Base-by-base conservation (phyloP, 1,140 invertebrate genomes). In the Pseudachorutes palmiensis region DNA sequence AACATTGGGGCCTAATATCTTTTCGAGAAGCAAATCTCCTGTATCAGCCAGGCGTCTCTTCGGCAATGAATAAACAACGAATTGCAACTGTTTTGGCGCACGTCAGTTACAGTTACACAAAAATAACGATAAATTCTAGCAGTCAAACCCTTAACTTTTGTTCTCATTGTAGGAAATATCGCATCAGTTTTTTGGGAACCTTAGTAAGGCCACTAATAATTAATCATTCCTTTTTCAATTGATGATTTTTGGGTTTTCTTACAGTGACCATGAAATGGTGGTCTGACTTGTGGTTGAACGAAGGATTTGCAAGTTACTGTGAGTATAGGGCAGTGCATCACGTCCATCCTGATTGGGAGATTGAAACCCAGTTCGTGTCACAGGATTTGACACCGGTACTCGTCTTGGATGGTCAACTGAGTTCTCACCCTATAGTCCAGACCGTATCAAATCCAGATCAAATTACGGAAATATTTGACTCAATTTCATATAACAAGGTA, bases 401-500 rank as follows among this genome's bases (percentile, higher is more conserved):
- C 62, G 78, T 79, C 2, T 80, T 86, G 14, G 96, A 98, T 77
- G 83, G 55, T 3, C 51, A 67, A 64, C 61, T 90, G 0, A 90
- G 87, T 69, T 92, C 91, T 5, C 92, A 94, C 81, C 88, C 92
- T 0, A 93, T 95, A 71, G 86, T 93, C 16, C 87, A 91, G 77
- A 82, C 82, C 2, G 91, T 95, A 24, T 81, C 81, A 45, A 89
- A 89, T 75, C 90, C 93, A 0, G 87, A 92, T 76, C 86, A 97
- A 80, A 96, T 97, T 48, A 92, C 88, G 0, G 88, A 91, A 66
- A 88, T 95, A 64, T 97, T 97, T 78, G 94, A 97, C 79, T 78
- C 81, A 0, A 97, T 97, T 72, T 92, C 92, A 0, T 97, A 97
- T 76, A 86, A 85, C 62, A 97, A 98, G 83, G 91, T 91, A 80